Conservation (phyloP, 2,797 vertebrate genomes). For the Oreonectes daqikongensis region DNA sequence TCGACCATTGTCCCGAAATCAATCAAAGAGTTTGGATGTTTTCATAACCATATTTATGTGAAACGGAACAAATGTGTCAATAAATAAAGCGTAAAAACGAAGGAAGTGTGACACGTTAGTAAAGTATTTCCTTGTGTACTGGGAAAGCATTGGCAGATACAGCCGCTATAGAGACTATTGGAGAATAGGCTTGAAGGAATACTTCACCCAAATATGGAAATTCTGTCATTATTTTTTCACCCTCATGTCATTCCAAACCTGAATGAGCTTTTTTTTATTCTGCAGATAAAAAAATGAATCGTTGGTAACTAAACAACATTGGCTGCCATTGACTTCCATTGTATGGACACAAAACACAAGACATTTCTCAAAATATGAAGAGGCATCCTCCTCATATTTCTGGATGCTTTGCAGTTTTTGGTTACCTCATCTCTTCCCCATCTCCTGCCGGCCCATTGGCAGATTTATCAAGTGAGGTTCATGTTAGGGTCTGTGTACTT, state of each 20-base stretch:
- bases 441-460: constrained; percentile 15
- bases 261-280: too few relatives aligned
- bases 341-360: too few relatives aligned
- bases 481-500: constrained; percentile 44
- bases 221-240: too few relatives aligned
- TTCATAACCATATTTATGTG: not conserved
- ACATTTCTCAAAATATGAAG: too few relatives aligned
- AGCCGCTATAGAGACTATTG: not conserved
- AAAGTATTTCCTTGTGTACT: not conserved
- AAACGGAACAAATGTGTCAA: not conserved
- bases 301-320: too few relatives aligned
- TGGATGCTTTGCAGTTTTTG: not conserved
- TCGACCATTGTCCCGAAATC: not conserved
- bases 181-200: not conserved
- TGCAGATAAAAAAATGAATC: too few relatives aligned
- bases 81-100: not conserved
- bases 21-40: not conserved
- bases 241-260: too few relatives aligned
- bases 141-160: not conserved
- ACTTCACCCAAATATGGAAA: not conserved
- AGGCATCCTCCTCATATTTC: not conserved
- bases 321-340: too few relatives aligned
- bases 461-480: constrained; percentile 47
- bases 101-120: not conserved
- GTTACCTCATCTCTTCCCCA: not conserved